Evolutionary conservation across 2,113 vertebrate species (phyloP), one percentile per base, ranked within the genome.

Genomic region (Cephalopholis sonnerati): DNA sequence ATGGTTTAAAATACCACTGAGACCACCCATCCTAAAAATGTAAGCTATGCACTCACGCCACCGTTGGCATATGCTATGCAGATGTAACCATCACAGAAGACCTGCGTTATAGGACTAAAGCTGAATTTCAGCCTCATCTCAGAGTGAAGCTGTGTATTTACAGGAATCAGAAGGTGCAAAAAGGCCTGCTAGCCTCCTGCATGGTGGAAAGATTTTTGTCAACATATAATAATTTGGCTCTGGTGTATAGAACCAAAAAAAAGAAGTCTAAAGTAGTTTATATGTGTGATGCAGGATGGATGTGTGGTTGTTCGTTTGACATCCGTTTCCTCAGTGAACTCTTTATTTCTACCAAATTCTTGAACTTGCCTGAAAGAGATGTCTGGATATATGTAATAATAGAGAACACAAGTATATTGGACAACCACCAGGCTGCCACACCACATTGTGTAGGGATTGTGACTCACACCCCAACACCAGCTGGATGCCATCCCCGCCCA

Each of bases 11-110:
- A 91, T 89, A 89, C 87, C 87, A 73, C 81, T 41, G 74, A 92
- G 89, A 90, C 91, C 92, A 90, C 91, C 89, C 92, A 83, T 87
- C 66, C 75, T 71, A 89, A 91, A 90, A 90, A 92, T 91, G 36
- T 84, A 54, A 87, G 82, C 87, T 91, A 89, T 89, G 89, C 81
- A 82, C 88, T 81, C 79, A 89, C 77, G 63, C 87, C 92, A 87
- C 86, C 55, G 79, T 72, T 90, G 88, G 82, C 93, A 94, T 86
- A 77, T 93, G 93, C 59, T 87, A 74, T 85, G 77, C 93, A 94
- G 89, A 94, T 94, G 93, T 86, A 89, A 89, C 79, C 74, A 53
- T 85, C 13, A 17, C 44, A 17, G 22, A 86, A 67, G 70, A 87
- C 57, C 62, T 73, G 84, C 65, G 50, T 84, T 75, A 24, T 64